A percentile compares a stretch with the other conserved stretches of the same genome.
These are phyloP conservation scores for Parasteatoda tepidariorum DNA, from an alignment of 1,140 invertebrate species.

Conservation along the genomic window DNA sequence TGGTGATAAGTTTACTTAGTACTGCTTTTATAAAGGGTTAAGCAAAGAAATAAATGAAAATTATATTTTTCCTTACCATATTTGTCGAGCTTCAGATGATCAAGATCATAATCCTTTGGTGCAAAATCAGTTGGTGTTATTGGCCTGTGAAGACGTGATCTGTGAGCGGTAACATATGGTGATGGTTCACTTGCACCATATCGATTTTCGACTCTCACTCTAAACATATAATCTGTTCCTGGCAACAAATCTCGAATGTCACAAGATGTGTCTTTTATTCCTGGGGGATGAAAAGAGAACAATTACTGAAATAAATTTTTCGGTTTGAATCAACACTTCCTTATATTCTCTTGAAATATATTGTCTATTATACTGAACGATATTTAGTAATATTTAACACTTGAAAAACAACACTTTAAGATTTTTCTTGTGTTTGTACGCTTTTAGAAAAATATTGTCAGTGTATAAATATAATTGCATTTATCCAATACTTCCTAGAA, in stretches of 20 bases:
- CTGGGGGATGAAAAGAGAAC: constrained; percentile 14
- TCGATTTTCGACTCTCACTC: constrained; percentile 92
- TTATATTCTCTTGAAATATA: no score
- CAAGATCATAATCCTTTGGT: constrained; percentile 88
- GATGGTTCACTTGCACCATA: constrained; percentile 95
- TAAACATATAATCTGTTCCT: constrained; percentile 79
- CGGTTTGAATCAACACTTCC: no score
- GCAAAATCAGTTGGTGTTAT: constrained; percentile 47
- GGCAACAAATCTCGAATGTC: constrained; percentile 66
- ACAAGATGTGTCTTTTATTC: constrained; percentile 82
- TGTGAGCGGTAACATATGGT: constrained; percentile 83
- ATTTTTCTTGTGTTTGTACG: no score
- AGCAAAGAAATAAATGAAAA: no score
- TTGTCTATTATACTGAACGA: no score
- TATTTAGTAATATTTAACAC: no score
- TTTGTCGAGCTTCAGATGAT: constrained; percentile 81
- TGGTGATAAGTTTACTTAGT: no score
- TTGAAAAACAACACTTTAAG: no score
- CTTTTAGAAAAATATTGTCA: no score
- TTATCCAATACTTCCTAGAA: no score
- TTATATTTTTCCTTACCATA: constrained; percentile 69
- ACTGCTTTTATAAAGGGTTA: no score
- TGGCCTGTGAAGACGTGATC: constrained; percentile 75
- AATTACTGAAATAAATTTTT: background rate
- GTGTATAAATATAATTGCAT: no score